These are phyloP conservation scores for Latheticus oryzae DNA, from an alignment of 2,888 invertebrate species.

Conservation along the genomic window DNA sequence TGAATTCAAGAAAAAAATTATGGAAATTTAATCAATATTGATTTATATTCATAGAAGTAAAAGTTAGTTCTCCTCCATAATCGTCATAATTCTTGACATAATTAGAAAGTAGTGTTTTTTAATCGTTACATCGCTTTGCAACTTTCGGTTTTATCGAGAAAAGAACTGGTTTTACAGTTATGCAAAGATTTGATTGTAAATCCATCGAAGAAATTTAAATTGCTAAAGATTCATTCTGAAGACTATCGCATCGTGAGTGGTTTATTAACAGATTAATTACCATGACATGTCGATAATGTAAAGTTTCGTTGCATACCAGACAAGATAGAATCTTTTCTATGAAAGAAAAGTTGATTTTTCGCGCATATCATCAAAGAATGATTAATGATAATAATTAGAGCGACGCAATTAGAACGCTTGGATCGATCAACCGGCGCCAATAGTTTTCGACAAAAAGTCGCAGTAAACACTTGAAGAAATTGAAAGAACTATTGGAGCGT, in stretches of 20 bases:
- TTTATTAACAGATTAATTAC: conserved; percentile 6
- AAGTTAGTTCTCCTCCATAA: too few species aligned
- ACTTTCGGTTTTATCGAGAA: conserved; percentile 13
- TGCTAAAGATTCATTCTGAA: background rate
- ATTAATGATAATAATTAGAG: conserved; percentile 19
- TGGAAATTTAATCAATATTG: background rate
- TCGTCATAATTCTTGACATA: conserved; percentile 22
- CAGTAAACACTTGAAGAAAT: background rate
- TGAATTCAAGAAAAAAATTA: conserved; percentile 1
- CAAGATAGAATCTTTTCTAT: background rate
- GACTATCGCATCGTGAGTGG: background rate
- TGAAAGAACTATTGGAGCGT: too few species aligned
- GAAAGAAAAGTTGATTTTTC: conserved; percentile 6
- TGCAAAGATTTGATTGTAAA: conserved; percentile 1
- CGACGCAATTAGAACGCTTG: conserved; percentile 15
- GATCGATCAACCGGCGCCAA: conserved; percentile 4
- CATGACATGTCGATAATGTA: conserved; percentile 11
- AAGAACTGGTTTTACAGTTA: conserved; percentile 14
- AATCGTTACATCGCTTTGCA: background rate
- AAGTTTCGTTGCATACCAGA: conserved; percentile 8
- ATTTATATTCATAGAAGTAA: conserved; percentile 9
- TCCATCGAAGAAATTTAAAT: conserved; percentile 8
- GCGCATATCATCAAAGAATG: conserved; percentile 5
- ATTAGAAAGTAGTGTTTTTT: conserved; percentile 17
- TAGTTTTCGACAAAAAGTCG: background rate